Conservation (phyloP, 2,888 invertebrate species). For the Crioceris asparagi region DNA sequence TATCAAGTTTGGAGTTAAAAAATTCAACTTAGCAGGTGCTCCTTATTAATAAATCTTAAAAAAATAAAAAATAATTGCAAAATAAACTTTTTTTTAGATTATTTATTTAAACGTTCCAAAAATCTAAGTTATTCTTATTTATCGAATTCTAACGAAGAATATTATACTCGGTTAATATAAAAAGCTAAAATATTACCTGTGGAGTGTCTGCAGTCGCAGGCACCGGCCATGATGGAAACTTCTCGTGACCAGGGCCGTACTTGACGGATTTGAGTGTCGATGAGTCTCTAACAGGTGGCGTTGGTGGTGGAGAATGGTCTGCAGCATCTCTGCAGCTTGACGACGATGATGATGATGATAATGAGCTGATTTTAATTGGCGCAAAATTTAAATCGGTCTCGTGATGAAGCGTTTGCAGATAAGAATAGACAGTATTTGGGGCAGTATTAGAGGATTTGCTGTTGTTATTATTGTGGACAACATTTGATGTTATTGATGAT, state of each 20-base stretch:
- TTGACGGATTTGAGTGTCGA: conserved; percentile 55
- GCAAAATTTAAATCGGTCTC: conserved; percentile 2
- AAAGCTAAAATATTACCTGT: too few relatives aligned
- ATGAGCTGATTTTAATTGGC: not conserved
- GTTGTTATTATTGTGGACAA: not conserved
- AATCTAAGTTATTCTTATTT: too few relatives aligned
- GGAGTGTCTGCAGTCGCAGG: conserved; percentile 47
- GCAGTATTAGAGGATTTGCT: not conserved
- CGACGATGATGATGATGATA: conserved; percentile 1
- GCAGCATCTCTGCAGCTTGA: conserved; percentile 36
- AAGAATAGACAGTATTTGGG: not conserved
- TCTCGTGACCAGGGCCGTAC: conserved; percentile 62
- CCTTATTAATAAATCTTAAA: too few relatives aligned
- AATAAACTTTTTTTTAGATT: too few relatives aligned
- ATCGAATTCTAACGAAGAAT: too few relatives aligned
- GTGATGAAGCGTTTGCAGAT: conserved; percentile 1
- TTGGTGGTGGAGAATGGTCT: conserved; percentile 42
- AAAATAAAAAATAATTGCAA: too few relatives aligned
- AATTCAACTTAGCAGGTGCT: too few relatives aligned
- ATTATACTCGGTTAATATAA: too few relatives aligned
- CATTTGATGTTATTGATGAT: conserved; percentile 15
- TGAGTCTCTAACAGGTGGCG: conserved; percentile 55
- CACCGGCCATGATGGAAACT: conserved; percentile 65
- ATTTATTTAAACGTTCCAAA: too few relatives aligned
- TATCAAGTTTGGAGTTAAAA: too few relatives aligned